These are phyloP conservation scores for Drymonia ruficornis DNA, from an alignment of 2,888 invertebrate genomes.

Conservation along the genomic window DNA sequence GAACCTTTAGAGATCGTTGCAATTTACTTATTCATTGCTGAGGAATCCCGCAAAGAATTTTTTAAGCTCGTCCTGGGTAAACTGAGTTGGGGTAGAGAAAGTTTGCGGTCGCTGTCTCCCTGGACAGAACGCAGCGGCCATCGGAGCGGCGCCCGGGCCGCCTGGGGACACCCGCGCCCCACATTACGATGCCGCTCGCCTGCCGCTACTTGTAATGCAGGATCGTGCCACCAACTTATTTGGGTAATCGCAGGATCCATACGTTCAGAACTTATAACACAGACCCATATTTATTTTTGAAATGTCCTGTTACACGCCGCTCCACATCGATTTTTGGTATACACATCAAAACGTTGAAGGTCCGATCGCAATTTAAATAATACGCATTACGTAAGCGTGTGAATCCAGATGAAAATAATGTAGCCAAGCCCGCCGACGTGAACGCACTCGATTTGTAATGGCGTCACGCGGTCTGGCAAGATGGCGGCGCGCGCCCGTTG, in stretches of 20 bases:
- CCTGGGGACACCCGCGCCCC: constrained; percentile 30
- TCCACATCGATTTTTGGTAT: not conserved
- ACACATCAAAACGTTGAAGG: constrained; percentile 1
- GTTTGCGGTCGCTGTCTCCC: constrained; percentile 49
- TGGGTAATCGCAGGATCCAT: constrained; percentile 39
- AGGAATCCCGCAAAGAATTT: constrained; percentile 61
- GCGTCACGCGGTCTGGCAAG: constrained; percentile 83
- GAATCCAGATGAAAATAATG: constrained; percentile 48
- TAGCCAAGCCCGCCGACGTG: constrained; percentile 45
- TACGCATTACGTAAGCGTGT: constrained; percentile 27
- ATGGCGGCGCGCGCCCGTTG: constrained; percentile 64
- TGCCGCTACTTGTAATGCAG: constrained; percentile 43
- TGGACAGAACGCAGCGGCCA: constrained; percentile 42
- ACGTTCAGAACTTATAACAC: constrained; percentile 27
- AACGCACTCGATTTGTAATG: constrained; percentile 73
- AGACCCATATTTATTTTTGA: constrained; percentile 25
- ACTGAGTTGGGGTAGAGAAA: constrained; percentile 58
- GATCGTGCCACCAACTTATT: constrained; percentile 48
- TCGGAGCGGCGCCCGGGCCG: constrained; percentile 34
- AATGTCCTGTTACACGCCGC: constrained; percentile 7
- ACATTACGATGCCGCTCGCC: constrained; percentile 29
- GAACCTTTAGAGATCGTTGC: too few relatives aligned
- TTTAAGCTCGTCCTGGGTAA: constrained; percentile 50
- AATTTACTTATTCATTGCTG: constrained; percentile 61
- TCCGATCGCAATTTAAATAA: constrained; percentile 22